phyloP scores from a whole-genome alignment of 2,113 vertebrate species.

The Halcyon senegalensis region DNA sequence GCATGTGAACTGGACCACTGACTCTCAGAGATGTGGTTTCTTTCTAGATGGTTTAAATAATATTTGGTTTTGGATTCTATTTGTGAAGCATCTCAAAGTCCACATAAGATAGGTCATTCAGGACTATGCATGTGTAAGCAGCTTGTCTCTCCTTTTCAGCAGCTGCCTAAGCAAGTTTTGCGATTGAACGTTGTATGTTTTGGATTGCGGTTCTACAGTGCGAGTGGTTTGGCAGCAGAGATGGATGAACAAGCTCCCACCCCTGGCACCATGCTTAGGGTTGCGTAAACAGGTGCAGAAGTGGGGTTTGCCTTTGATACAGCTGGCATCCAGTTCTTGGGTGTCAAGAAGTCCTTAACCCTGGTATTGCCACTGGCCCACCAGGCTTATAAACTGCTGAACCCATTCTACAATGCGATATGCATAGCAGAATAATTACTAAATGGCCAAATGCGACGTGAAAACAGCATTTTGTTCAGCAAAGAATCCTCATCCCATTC shows the following conservation, averaged over 20 bases:
- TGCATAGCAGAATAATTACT: background rate
- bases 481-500: background rate
- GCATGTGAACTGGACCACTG: background rate
- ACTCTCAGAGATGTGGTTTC: background rate
- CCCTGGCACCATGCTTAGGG: background rate
- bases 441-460: background rate
- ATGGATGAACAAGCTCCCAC: background rate
- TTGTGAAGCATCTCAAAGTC: constrained; percentile 32
- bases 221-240: background rate
- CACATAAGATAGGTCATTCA: background rate
- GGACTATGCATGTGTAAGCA: constrained; percentile 4
- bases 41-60: constrained; percentile 13
- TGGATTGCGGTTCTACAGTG: background rate
- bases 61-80: constrained; percentile 3
- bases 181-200: background rate
- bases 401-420: background rate
- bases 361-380: background rate
- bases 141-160: constrained; percentile 32
- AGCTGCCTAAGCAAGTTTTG: constrained; percentile 57
- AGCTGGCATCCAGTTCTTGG: background rate
- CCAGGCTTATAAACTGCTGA: background rate
- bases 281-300: background rate
- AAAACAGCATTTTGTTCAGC: background rate
- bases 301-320: background rate
- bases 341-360: background rate